Evolutionary conservation across 2,797 vertebrate species (phyloP).

Genomic region (Cryptoblepharus egeriae): DNA sequence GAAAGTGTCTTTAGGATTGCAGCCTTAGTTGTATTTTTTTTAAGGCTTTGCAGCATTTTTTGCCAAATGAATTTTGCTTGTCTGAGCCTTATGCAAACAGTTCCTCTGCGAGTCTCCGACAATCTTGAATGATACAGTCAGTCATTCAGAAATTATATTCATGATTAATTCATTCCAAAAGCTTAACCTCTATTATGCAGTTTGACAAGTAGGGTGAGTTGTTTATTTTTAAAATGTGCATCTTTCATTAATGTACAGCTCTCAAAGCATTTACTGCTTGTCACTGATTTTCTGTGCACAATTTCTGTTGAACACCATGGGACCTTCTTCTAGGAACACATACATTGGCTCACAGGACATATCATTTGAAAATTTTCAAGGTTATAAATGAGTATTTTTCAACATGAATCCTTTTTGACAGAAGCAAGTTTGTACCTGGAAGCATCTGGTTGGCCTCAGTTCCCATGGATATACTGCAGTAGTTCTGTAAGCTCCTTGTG

Average conservation of each 20-base stretch:
- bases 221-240: conserved; percentile 29
- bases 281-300: neutral
- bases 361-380: neutral
- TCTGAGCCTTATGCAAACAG: neutral
- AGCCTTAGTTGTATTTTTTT: too few species aligned
- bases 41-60: neutral
- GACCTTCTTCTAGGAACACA: neutral
- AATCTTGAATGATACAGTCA: neutral
- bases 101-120: conserved; percentile 7
- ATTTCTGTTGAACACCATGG: neutral
- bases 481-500: neutral
- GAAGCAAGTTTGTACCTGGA: conserved; percentile 32
- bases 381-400: conserved; percentile 37
- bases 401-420: conserved; percentile 29
- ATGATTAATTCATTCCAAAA: conserved; percentile 39
- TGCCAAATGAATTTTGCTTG: neutral
- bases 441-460: conserved; percentile 9
- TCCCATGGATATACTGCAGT: neutral
- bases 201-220: conserved; percentile 20
- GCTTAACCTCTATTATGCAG: conserved; percentile 1
- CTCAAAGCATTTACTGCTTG: conserved; percentile 12
- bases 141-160: conserved; percentile 28
- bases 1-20: too few species aligned
- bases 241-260: conserved; percentile 9
- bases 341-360: neutral